Evolutionary conservation across 2,888 invertebrate species (phyloP), one percentile per base, ranked within the genome.

Genomic region (Zele albiditarsus): DNA sequence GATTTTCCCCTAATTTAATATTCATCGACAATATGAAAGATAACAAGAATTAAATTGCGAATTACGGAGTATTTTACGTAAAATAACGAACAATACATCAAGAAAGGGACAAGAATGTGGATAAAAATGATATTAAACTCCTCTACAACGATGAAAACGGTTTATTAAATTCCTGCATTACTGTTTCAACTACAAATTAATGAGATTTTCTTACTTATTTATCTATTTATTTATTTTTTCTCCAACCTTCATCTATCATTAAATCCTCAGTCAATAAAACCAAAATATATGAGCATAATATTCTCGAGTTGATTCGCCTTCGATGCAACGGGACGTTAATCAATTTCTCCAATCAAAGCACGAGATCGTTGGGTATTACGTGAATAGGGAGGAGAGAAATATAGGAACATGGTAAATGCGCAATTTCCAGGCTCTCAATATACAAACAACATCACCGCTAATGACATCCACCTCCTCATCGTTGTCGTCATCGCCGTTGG

Each of bases 391-490:
- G 49, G 49, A 69, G 53, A 69, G 38, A 69, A 49, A 53, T 68
- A 60, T 49, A 28, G 12, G 68, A 31, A 53, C 68, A 57, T 57
- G 31, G 75, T 75, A 71, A 75, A 75, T 67, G 71, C 33, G 71
- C 71, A 75, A 75, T 75, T 68, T 75, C 71, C 68, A 68, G 65
- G 66, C 46, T 67, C 62, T 53, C 75, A 38, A 62, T 60, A 60
- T 62, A 72, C 68, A 75, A 57, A 62, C 60, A 73, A 31, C 68
- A 71, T 75, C 75, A 68, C 67, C 67, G 46, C 71, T 66, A 71
- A 75, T 75, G 77, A 79, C 71, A 75, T 63, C 74, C 71, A 75
- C 71, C 71, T 67, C 74, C 27, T 68, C 73, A 31, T 77, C 70
- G 70, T 69, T 74, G 66, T 66, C 73, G 65, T 53, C 73, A 57